Conservation (phyloP, 35 echinoderm and acorn worm species). For the Hemicentrotus pulcherrimus region DNA sequence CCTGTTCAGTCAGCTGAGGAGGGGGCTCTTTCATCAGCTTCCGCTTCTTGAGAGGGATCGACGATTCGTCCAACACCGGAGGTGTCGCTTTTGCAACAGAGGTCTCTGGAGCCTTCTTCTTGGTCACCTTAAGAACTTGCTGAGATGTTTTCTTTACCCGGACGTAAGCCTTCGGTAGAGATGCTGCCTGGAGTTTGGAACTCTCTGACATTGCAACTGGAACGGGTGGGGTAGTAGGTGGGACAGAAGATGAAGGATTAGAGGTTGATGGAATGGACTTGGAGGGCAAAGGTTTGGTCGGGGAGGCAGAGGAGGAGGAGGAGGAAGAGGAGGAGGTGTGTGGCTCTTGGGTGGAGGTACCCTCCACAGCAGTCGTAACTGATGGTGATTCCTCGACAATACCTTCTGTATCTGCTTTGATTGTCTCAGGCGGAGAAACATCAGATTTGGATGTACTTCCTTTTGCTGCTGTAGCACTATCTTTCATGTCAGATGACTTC, state of each 20-base stretch:
- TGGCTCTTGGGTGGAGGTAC: neutral
- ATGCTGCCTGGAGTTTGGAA: conserved; percentile 11
- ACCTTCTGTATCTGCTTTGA: neutral
- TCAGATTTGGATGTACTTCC: neutral
- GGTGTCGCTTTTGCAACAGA: conserved; percentile 27
- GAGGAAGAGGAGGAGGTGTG: neutral
- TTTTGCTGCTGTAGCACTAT: neutral
- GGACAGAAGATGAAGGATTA: neutral
- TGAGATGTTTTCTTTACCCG: conserved; percentile 45
- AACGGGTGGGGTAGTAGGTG: neutral
- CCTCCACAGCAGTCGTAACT: neutral
- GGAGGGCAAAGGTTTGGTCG: neutral
- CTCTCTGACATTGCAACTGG: neutral
- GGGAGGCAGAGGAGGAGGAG: neutral
- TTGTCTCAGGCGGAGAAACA: neutral
- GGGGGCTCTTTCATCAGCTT: conserved; percentile 88
- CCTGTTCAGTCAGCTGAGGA: conserved; percentile 57
- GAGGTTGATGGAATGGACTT: neutral
- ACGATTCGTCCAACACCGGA: conserved; percentile 74
- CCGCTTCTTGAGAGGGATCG: conserved; percentile 85
- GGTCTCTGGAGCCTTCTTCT: conserved; percentile 43
- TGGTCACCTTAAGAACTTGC: conserved; percentile 49
- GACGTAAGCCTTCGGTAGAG: conserved; percentile 26
- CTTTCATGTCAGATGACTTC: neutral
- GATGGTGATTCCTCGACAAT: neutral